Conservation (phyloP, 2,888 invertebrate species). For the Acronicta alni region DNA sequence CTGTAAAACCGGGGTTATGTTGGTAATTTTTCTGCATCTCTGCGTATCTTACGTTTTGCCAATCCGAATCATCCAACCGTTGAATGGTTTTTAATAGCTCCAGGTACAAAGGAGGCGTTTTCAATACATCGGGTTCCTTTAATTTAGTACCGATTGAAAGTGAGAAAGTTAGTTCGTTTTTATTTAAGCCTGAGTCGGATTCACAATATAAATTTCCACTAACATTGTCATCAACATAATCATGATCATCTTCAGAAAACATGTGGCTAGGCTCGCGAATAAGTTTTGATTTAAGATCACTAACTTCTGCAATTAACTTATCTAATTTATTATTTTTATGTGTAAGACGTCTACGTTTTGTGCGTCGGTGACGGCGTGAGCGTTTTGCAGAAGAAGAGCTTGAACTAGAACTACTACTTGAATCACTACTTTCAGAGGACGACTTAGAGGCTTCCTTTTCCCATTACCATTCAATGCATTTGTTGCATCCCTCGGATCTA, state of each 20-base stretch:
- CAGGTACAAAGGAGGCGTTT: neutral
- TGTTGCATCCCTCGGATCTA: neutral
- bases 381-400: neutral
- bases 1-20: neutral
- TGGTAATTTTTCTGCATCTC: neutral
- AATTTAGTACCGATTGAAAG: neutral
- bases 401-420: neutral
- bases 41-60: neutral
- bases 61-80: neutral
- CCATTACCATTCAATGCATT: neutral
- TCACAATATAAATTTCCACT: neutral
- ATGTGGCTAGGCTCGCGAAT: neutral
- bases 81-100: neutral
- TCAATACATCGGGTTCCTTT: neutral
- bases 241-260: neutral
- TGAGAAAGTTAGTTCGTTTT: neutral
- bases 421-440: neutral
- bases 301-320: neutral
- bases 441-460: neutral
- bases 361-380: conserved; percentile 1
- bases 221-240: neutral
- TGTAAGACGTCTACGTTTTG: neutral
- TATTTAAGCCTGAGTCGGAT: neutral
- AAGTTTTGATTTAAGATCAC: conserved; percentile 2
- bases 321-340: conserved; percentile 1